Evolutionary conservation across 2,797 vertebrate species (phyloP).

Genomic region (Urosaurus nigricauda): DNA sequence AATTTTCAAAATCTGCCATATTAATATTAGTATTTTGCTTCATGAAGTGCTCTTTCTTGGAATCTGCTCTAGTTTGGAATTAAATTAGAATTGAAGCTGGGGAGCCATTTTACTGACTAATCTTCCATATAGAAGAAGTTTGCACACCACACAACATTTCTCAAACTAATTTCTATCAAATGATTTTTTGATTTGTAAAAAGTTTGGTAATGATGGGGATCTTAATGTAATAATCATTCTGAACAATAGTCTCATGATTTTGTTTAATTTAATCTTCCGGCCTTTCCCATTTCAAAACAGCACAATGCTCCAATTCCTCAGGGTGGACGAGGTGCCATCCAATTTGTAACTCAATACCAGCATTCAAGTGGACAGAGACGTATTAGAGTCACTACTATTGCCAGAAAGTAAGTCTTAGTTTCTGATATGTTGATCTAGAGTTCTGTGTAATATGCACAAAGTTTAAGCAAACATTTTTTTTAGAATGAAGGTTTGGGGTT

Average conservation of each 20-base stretch:
- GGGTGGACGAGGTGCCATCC: constrained; percentile 93
- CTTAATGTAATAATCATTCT: background rate
- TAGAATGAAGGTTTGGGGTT: background rate
- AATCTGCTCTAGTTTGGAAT: constrained; percentile 4
- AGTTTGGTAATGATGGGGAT: constrained; percentile 27
- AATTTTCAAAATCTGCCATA: background rate
- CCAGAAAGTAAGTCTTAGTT: constrained; percentile 87
- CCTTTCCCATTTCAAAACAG: constrained; percentile 74
- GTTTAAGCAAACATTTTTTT: background rate
- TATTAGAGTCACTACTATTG: constrained; percentile 92
- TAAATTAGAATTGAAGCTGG: background rate
- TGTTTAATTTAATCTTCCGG: constrained; percentile 9
- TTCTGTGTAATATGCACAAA: background rate
- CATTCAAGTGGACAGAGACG: constrained; percentile 95
- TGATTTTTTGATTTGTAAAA: constrained; percentile 32
- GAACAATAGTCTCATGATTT: constrained; percentile 17
- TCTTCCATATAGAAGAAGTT: background rate
- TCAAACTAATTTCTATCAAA: background rate
- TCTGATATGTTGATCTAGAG: background rate
- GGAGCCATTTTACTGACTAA: background rate
- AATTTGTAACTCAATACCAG: constrained; percentile 95
- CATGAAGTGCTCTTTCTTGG: background rate
- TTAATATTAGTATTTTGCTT: too few species aligned
- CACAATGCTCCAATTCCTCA: constrained; percentile 97
- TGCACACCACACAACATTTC: background rate